Base-by-base conservation (phyloP, 2,797 vertebrate species). In the Ara ararauna region DNA sequence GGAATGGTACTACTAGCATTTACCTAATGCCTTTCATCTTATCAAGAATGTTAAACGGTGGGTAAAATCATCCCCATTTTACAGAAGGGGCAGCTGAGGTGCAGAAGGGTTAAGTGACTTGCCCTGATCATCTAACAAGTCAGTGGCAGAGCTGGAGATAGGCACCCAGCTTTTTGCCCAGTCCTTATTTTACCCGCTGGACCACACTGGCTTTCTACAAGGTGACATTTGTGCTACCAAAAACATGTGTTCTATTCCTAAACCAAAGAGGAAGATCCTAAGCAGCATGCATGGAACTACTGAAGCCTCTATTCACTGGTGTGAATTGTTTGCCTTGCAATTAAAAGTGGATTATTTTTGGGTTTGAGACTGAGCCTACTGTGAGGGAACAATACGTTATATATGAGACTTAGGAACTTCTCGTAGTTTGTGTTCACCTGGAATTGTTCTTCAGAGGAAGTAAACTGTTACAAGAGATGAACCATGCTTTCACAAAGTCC, bases 371-470 rank as follows among this genome's bases (percentile, higher is more conserved):
- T 21, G 40, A 38, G 26, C 40, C 23, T 79, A 7, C 47, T 73
- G 19, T 62, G 48, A 90, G 66, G n/a, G 14, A 51, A 23, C n/a
- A 62, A 36, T 65, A 60, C 4, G 10, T 65, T 85, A 64, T 60
- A 60, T 94, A 30, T 75, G 58, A 96, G 96, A 74, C 73, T 85
- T 67, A 65, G 21, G 58, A 93, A 19, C 54, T 72, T 90, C 71
- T 94, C 75, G 22, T 36, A 66, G 53, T 62, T 86, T 92, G 85
- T 58, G 24, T 89, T 87, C 53, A 70, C 17, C 71, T 96, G 65
- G 65, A 94, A 86, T 87, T 93, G 54, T 94, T 81, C 64, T 88
- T 96, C 70, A 40, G 87, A 85, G 90, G 92, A 95, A 73, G 70
- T 91, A 74, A 93, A 93, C 54, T 38, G 72, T 83, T 96, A 91